Conservation (phyloP, 2,888 invertebrate species). For the Caenorhabditis afra region DNA sequence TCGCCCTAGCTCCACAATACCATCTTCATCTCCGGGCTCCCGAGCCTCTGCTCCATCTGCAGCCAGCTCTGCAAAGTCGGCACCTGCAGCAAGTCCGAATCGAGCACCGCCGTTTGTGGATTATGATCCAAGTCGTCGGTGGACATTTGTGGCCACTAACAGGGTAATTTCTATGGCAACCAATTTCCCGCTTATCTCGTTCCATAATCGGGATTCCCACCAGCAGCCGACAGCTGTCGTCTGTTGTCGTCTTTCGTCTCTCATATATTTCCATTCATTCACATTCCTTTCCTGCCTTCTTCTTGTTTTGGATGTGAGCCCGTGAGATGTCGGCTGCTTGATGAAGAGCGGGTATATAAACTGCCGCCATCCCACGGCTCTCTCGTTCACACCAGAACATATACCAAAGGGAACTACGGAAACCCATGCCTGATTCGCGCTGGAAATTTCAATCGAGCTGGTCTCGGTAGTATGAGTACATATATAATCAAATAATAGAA, state of each 20-base stretch:
- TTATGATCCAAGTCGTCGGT: conserved; percentile 72
- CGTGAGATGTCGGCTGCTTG: conserved; percentile 26
- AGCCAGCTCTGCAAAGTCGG: conserved; percentile 61
- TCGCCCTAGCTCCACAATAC: conserved; percentile 47
- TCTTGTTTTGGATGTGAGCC: conserved; percentile 4
- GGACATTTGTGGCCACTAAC: conserved; percentile 79
- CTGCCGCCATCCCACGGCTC: not conserved
- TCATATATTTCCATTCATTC: conserved; percentile 2
- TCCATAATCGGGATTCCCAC: not conserved
- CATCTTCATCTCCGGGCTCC: conserved; percentile 48
- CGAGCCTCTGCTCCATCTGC: conserved; percentile 41
- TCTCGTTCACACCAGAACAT: conserved; percentile 38
- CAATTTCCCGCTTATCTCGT: conserved; percentile 4
- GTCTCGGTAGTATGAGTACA: conserved; percentile 19
- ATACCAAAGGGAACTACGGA: conserved; percentile 14
- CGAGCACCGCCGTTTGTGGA: conserved; percentile 60
- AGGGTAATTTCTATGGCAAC: conserved; percentile 44
- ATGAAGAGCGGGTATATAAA: conserved; percentile 23
- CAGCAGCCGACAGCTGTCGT: not conserved
- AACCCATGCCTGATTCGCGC: not conserved
- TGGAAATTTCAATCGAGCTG: conserved; percentile 28
- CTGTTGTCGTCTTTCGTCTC: conserved; percentile 1
- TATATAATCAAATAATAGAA: not conserved
- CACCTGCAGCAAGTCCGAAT: conserved; percentile 60
- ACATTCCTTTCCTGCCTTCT: conserved; percentile 3